Conservation (phyloP, 2,797 vertebrate species). For the Acridotheres tristis region DNA sequence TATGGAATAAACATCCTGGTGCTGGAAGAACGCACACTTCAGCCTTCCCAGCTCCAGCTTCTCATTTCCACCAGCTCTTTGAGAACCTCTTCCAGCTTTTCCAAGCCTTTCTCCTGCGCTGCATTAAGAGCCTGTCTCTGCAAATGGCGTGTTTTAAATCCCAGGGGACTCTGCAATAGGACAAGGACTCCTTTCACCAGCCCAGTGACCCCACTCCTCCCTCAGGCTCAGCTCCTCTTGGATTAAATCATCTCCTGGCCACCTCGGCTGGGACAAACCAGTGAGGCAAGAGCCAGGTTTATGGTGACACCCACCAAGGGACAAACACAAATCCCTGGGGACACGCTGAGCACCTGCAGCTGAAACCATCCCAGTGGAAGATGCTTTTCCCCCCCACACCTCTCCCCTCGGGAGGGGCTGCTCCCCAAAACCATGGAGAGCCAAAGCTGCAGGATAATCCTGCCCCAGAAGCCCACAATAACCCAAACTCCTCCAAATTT, state of each 20-base stretch:
- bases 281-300: not conserved
- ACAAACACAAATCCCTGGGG: not conserved
- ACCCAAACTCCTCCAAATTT: not conserved
- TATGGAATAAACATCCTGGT: not conserved
- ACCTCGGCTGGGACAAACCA: rapidly evolving
- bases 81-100: not conserved
- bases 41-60: not conserved
- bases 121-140: not conserved
- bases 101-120: not conserved
- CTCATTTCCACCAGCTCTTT: not conserved
- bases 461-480: not conserved
- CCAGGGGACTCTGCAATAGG: not conserved
- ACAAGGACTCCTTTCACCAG: not conserved
- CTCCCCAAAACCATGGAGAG: rapidly evolving
- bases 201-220: not conserved
- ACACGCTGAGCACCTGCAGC: not conserved
- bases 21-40: not conserved
- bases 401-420: not conserved
- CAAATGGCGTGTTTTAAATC: not conserved
- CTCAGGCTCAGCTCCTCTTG: not conserved
- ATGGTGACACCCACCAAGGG: not conserved
- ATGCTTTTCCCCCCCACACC: not conserved
- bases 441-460: not conserved
- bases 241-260: not conserved
- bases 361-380: not conserved